Evolutionary conservation across 2,888 invertebrate species (phyloP).

Genomic region (Elmis aenea): DNA sequence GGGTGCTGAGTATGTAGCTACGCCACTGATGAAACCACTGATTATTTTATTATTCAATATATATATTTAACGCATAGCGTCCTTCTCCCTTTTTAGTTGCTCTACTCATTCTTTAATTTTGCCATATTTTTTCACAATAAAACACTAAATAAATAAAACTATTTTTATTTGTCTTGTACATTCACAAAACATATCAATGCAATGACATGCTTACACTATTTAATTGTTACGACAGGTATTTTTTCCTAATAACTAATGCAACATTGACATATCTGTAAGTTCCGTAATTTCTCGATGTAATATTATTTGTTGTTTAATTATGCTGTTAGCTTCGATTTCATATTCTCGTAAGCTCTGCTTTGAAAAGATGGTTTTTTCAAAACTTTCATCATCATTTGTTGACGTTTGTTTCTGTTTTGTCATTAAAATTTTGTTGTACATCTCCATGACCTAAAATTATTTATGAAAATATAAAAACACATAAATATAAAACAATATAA

Average conservation of each 20-base stretch:
- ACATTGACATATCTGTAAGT: conserved; percentile 20
- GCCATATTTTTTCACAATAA: too few species aligned
- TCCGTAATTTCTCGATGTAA: conserved; percentile 26
- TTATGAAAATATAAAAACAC: conserved; percentile 5
- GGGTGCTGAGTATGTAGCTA: too few species aligned
- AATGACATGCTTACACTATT: too few species aligned
- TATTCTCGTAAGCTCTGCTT: conserved; percentile 34
- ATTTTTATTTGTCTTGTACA: too few species aligned
- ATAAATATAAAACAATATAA: conserved; percentile 8
- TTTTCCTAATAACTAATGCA: too few species aligned
- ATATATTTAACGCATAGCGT: too few species aligned
- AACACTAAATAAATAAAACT: too few species aligned
- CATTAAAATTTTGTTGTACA: conserved; percentile 74
- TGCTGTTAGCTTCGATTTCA: conserved; percentile 37
- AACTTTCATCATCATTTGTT: conserved; percentile 37
- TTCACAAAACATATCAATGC: too few species aligned
- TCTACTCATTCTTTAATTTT: too few species aligned
- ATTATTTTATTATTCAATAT: too few species aligned
- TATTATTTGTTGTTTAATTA: conserved; percentile 38
- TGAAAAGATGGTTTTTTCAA: conserved; percentile 31
- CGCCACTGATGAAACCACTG: too few species aligned
- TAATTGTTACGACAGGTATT: background rate
- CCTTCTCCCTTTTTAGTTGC: too few species aligned
- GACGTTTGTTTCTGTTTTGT: conserved; percentile 78
- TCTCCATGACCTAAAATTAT: conserved; percentile 60